Evolutionary conservation across 2,797 vertebrate genomes (phyloP).

Genomic region (Chromis chromis): DNA sequence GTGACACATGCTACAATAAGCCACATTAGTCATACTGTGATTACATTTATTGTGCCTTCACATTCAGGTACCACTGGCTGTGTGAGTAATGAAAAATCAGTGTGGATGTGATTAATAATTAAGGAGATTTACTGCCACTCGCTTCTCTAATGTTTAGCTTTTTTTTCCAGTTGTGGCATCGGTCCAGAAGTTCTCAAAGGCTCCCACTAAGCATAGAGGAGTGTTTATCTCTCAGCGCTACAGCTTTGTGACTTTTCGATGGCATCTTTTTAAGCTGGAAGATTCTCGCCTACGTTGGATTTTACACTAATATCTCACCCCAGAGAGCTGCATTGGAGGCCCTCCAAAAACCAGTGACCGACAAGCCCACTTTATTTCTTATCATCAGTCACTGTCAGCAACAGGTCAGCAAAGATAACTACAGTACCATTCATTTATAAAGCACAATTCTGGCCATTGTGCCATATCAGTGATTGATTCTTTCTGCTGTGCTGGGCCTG

Average conservation of each 20-base stretch:
- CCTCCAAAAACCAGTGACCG: constrained; percentile 50
- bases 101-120: constrained; percentile 3
- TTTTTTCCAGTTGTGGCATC: constrained; percentile 7
- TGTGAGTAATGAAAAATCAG: neutral
- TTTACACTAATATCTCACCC: constrained; percentile 25
- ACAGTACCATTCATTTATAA: constrained; percentile 43
- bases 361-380: constrained; percentile 31
- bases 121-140: neutral
- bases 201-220: constrained; percentile 10
- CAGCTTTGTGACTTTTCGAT: constrained; percentile 18
- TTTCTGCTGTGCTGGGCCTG: constrained; percentile 42
- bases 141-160: neutral
- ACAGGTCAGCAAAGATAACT: constrained; percentile 63
- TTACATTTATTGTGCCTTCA: neutral
- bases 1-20: neutral
- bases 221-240: constrained; percentile 10
- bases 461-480: constrained; percentile 54
- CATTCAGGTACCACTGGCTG: neutral
- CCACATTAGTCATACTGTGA: neutral
- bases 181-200: constrained; percentile 14
- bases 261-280: constrained; percentile 11
- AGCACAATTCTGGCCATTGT: constrained; percentile 45
- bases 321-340: constrained; percentile 20
- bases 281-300: constrained; percentile 20
- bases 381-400: constrained; percentile 59